phyloP scores from a whole-genome alignment of 2,888 invertebrate species.

The Geophilus truncorum region DNA sequence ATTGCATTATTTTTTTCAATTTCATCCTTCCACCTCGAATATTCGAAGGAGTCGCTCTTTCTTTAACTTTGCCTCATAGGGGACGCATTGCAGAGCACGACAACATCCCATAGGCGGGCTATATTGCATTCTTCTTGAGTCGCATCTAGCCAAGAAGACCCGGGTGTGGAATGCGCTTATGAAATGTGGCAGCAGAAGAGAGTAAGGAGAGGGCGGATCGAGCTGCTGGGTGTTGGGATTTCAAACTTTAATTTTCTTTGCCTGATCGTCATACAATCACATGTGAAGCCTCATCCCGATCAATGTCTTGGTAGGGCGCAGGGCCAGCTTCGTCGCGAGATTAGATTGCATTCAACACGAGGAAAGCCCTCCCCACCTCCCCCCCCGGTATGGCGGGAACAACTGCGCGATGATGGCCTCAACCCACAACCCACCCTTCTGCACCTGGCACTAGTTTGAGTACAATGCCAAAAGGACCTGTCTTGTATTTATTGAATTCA shows the following conservation, averaged over 20 bases:
- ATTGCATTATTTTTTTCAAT: background rate
- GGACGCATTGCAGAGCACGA: background rate
- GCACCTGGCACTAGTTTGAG: background rate
- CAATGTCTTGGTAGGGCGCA: slow-evolving; percentile 25
- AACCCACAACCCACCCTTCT: background rate
- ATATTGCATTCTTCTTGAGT: background rate
- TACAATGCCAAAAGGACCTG: background rate
- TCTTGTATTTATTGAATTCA: background rate
- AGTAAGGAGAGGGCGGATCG: background rate
- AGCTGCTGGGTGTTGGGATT: background rate
- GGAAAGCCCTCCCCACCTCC: background rate
- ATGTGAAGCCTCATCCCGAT: slow-evolving; percentile 5
- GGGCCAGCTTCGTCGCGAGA: background rate
- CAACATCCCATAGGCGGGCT: background rate
- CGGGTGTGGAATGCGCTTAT: background rate
- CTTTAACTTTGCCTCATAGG: background rate
- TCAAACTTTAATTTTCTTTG: slow-evolving; percentile 31
- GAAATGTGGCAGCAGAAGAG: background rate
- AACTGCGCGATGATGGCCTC: background rate
- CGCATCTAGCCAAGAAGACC: background rate
- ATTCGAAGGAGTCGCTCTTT: background rate
- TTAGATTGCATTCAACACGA: background rate
- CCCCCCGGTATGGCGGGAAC: background rate
- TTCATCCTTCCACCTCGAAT: background rate
- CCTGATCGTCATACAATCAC: slow-evolving; percentile 28